Evolutionary conservation across 2,888 invertebrate species (phyloP), one percentile per base, ranked within the genome.

Genomic region (Zygaena filipendulae): DNA sequence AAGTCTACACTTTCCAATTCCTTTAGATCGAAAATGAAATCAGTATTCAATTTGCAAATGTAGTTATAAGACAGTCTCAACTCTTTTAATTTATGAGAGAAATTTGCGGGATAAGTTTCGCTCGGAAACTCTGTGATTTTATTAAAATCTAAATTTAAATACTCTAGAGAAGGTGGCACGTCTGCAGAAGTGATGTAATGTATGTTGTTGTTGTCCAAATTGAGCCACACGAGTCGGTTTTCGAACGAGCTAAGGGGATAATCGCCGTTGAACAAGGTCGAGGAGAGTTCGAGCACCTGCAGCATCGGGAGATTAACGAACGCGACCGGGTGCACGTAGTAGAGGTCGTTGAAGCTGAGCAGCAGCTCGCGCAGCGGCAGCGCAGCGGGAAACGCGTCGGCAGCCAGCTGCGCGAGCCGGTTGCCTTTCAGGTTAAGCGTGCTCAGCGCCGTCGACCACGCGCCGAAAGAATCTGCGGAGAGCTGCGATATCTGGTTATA

Each of bases 81-180:
- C 51, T 93, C 92, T 27, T 85, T 85, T 30, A 94, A 68, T 49
- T 86, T 85, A 12, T 82, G 82, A 45, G 91, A 88, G 4, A 24
- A 79, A 77, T 14, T 53, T 7, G 23, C 28, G 19, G 30, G 32
- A 14, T 35, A 34, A 18, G 41, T 33, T 33, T 83, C 84, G 18
- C 79, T 81, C 0, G 91, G 91, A 39, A 94, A 71, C 19, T 81
- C 72, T 25, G 84, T 83, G 8, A 94, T 74, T 46, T 87, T 84
- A 62, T 94, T 95, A 28, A 90, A 91, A 48, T 92, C 92, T 45
- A 95, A 70, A 59, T 92, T 92, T 12, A 93, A 77, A 61, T 91
- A 92, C 47, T 88, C 87, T 25, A 91, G 57, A 32, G 86, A 84
- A 2, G 81, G 77, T 30, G 84, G 84, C 23, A 92, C 80, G 2